These are phyloP conservation scores for Cosmia pyralina DNA, from an alignment of 2,888 invertebrate genomes.

Conservation along the genomic window DNA sequence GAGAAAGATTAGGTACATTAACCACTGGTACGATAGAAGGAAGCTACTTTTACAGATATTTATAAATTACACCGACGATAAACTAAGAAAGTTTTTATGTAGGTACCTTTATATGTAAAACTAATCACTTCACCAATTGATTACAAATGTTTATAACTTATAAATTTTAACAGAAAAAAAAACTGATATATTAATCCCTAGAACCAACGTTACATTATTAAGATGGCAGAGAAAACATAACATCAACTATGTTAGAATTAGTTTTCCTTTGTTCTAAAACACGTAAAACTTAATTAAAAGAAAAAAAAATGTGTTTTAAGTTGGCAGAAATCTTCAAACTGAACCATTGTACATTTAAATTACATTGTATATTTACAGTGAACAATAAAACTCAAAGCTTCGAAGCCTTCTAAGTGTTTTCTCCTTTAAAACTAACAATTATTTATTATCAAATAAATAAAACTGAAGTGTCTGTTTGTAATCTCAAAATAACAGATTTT, in stretches of 20 bases:
- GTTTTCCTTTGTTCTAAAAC: conserved; percentile 16
- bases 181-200: not conserved
- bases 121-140: conserved; percentile 14
- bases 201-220: not conserved
- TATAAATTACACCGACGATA: conserved; percentile 10
- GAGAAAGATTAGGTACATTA: conserved; percentile 39
- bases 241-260: not conserved
- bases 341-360: too few species aligned
- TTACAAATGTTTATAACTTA: conserved; percentile 1
- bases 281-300: not conserved
- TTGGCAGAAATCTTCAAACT: conserved; percentile 3
- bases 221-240: not conserved
- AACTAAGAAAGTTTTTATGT: conserved; percentile 17
- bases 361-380: not conserved
- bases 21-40: conserved; percentile 14
- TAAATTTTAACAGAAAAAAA: not conserved
- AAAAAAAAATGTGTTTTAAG: not conserved
- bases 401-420: not conserved
- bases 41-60: conserved; percentile 21
- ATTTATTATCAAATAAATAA: not conserved
- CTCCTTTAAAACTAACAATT: conserved; percentile 11
- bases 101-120: conserved; percentile 9
- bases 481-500: too few species aligned
- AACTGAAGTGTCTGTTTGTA: too few species aligned
- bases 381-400: not conserved